Conservation (phyloP, 1,140 invertebrate genomes). For the Theocolax elegans region DNA sequence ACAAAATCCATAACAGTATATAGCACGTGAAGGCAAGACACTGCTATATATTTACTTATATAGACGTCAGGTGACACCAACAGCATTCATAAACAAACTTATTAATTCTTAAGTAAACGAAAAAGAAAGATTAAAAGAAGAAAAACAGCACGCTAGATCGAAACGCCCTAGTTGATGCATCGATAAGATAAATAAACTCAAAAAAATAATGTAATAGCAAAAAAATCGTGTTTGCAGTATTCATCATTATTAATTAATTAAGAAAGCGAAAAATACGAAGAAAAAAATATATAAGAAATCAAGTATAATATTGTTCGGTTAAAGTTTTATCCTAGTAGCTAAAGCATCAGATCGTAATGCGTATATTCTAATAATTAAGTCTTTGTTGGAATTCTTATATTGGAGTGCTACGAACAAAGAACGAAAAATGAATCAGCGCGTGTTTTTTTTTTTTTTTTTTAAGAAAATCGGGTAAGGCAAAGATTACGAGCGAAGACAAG, state of each 20-base stretch:
- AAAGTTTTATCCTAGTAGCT: constrained; percentile 56
- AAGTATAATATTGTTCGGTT: constrained; percentile 52
- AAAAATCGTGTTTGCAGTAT: constrained; percentile 57
- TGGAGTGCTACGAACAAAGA: constrained; percentile 1
- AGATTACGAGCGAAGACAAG: constrained; percentile 9
- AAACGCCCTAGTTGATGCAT: constrained; percentile 49
- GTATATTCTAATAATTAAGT: constrained; percentile 57
- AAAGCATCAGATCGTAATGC: constrained; percentile 51
- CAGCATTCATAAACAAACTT: constrained; percentile 43
- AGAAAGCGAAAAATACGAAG: constrained; percentile 19
- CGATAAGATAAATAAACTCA: constrained; percentile 6
- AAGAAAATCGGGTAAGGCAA: background rate
- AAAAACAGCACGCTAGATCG: constrained; percentile 51
- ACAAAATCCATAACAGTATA: background rate
- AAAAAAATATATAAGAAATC: constrained; percentile 29
- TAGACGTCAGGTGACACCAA: constrained; percentile 49
- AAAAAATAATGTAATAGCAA: constrained; percentile 49
- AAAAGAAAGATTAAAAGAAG: constrained; percentile 42
- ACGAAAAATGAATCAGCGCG: background rate
- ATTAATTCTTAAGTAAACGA: constrained; percentile 43
- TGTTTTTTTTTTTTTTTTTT: too few relatives aligned
- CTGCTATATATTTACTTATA: constrained; percentile 14
- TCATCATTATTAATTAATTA: constrained; percentile 55
- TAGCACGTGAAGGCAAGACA: background rate
- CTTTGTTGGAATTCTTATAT: constrained; percentile 50